A percentile compares a stretch with the other conserved stretches of the same genome.
These are phyloP conservation scores for Psammodynastes pulverulentus DNA, from an alignment of 2,113 vertebrate species.

Conservation along the genomic window DNA sequence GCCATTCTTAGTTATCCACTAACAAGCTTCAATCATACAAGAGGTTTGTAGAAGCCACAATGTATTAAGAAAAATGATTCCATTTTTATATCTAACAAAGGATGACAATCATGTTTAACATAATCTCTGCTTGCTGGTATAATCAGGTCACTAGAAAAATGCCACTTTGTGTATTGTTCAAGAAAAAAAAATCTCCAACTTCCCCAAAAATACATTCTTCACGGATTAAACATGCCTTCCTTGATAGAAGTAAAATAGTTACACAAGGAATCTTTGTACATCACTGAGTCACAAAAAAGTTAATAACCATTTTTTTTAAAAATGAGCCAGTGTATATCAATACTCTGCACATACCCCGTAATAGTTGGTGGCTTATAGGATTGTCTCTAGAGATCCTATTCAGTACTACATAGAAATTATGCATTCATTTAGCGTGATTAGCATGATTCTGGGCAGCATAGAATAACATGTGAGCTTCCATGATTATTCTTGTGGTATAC, in stretches of 20 bases:
- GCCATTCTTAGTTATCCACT: background rate
- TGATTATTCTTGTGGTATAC: background rate
- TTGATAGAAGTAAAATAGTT: slow-evolving; percentile 19
- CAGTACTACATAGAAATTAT: background rate
- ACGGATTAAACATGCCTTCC: slow-evolving; percentile 22
- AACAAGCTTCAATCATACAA: background rate
- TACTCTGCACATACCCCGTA: background rate
- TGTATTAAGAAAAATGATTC: slow-evolving; percentile 23
- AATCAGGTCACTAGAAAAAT: slow-evolving; percentile 35
- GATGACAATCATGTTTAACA: background rate
- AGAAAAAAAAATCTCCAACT: slow-evolving; percentile 20
- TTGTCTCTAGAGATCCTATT: background rate
- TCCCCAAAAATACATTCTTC: slow-evolving; percentile 16
- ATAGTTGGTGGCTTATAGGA: background rate
- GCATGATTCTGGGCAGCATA: background rate
- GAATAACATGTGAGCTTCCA: background rate
- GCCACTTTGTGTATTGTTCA: slow-evolving; percentile 10
- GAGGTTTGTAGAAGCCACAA: background rate
- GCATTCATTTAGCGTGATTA: background rate
- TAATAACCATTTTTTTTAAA: background rate
- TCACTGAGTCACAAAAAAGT: background rate
- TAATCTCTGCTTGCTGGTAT: slow-evolving; percentile 27
- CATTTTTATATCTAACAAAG: slow-evolving; percentile 22
- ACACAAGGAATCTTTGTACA: slow-evolving; percentile 30
- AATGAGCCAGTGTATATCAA: background rate